Evolutionary conservation across 2,797 vertebrate genomes (phyloP).

Genomic region (Paedocypris micromegethes): DNA sequence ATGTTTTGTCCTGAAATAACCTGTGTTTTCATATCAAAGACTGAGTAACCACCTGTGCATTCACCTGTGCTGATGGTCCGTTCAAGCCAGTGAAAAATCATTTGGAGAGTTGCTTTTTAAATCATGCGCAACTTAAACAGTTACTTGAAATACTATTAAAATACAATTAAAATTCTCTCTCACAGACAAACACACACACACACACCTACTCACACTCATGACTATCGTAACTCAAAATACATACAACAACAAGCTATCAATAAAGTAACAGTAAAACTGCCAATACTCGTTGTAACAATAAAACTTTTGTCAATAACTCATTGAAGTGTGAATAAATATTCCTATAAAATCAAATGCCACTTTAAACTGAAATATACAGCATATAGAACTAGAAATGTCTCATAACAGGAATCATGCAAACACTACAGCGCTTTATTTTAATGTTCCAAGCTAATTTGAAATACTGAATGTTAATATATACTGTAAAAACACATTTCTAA

Average conservation of each 20-base stretch:
- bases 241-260: slow-evolving; percentile 17
- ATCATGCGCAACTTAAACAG: too few relatives aligned
- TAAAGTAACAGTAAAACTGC: slow-evolving; percentile 30
- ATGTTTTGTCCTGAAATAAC: slow-evolving; percentile 50
- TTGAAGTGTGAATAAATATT: slow-evolving; percentile 18
- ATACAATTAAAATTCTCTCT: too few relatives aligned
- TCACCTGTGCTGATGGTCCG: slow-evolving; percentile 27
- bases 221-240: slow-evolving; percentile 13
- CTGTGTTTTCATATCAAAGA: slow-evolving; percentile 47
- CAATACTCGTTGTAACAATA: slow-evolving; percentile 25
- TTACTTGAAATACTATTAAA: too few relatives aligned
- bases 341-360: slow-evolving; percentile 9
- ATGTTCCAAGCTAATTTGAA: not conserved
- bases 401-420: not conserved
- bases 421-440: not conserved
- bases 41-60: slow-evolving; percentile 34
- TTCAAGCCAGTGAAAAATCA: too few relatives aligned
- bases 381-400: not conserved
- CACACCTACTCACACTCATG: slow-evolving; percentile 19
- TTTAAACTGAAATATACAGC: slow-evolving; percentile 2
- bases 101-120: too few relatives aligned
- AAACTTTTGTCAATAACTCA: slow-evolving; percentile 29
- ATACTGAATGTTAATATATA: not conserved
- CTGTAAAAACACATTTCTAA: too few relatives aligned
- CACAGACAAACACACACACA: not conserved